Conservation (phyloP, 2,113 vertebrate genomes). For the Amblyopsis rosae region DNA sequence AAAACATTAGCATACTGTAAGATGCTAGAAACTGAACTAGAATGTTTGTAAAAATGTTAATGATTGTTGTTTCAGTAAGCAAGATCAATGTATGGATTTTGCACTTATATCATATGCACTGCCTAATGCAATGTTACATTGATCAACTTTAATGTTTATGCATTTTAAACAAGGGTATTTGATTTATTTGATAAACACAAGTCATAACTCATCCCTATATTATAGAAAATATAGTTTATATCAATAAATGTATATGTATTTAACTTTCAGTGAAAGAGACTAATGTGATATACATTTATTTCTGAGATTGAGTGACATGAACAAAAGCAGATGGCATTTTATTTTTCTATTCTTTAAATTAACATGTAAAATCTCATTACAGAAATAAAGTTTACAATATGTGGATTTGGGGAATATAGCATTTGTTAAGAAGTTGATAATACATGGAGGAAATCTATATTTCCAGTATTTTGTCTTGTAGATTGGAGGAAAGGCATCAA, state of each 20-base stretch:
- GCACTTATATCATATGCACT: neutral
- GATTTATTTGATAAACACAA: neutral
- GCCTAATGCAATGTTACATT: neutral
- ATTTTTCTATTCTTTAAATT: slow-evolving; percentile 56
- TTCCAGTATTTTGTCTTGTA: neutral
- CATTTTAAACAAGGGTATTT: neutral
- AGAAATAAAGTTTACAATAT: slow-evolving; percentile 60
- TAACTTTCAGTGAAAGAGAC: slow-evolving; percentile 22
- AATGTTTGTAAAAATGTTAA: too few species aligned
- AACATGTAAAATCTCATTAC: slow-evolving; percentile 34
- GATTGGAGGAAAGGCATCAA: neutral
- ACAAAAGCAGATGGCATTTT: slow-evolving; percentile 42
- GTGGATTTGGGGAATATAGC: slow-evolving; percentile 10
- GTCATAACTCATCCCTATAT: neutral
- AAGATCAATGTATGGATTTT: neutral
- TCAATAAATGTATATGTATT: neutral
- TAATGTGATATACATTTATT: slow-evolving; percentile 13
- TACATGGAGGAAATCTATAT: neutral
- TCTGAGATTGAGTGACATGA: slow-evolving; percentile 12
- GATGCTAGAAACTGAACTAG: too few species aligned
- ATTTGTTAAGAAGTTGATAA: slow-evolving; percentile 3
- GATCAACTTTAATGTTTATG: neutral
- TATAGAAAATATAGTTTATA: neutral
- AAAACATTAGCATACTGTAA: too few species aligned
- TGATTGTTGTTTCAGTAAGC: too few species aligned